Evolutionary conservation across 92 coral and sea anemone species (phyloP).

Genomic region (Galaxea fascicularis): DNA sequence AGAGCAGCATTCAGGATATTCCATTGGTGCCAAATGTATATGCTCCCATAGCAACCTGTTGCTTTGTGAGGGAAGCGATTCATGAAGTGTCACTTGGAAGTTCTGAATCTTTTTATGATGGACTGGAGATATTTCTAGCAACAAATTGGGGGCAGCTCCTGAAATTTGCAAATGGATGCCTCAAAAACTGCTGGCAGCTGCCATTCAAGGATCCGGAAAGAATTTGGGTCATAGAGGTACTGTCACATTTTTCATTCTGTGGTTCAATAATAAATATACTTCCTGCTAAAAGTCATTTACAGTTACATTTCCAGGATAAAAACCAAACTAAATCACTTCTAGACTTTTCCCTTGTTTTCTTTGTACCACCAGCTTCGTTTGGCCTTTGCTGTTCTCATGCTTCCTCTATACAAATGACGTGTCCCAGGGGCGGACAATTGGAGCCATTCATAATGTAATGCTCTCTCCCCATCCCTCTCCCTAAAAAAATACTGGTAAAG

Average conservation of each 20-base stretch:
- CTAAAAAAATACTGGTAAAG: too few relatives aligned
- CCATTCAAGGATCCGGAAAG: constrained; percentile 80
- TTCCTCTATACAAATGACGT: too few relatives aligned
- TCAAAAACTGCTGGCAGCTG: constrained; percentile 73
- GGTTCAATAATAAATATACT: too few relatives aligned
- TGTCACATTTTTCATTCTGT: too few relatives aligned
- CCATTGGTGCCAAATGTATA: constrained; percentile 57
- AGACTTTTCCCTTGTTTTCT: too few relatives aligned
- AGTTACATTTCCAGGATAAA: neutral
- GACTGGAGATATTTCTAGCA: constrained; percentile 24
- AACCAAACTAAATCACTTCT: neutral
- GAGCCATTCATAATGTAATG: too few relatives aligned
- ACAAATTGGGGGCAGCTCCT: constrained; percentile 77
- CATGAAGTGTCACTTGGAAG: neutral
- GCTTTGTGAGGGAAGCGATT: constrained; percentile 32
- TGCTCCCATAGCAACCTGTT: constrained; percentile 51
- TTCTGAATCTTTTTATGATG: neutral
- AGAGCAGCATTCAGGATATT: constrained; percentile 22
- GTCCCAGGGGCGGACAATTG: too few relatives aligned
- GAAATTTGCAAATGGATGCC: constrained; percentile 72
- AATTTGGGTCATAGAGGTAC: constrained; percentile 75
- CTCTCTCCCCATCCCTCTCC: too few relatives aligned
- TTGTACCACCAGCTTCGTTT: too few relatives aligned
- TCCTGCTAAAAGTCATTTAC: too few relatives aligned
- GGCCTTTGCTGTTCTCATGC: too few relatives aligned